Percentiles rank a stretch among this genome's conserved stretches.
Conservation (phyloP, 2,113 vertebrate genomes). For the Hyaena hyaena region DNA sequence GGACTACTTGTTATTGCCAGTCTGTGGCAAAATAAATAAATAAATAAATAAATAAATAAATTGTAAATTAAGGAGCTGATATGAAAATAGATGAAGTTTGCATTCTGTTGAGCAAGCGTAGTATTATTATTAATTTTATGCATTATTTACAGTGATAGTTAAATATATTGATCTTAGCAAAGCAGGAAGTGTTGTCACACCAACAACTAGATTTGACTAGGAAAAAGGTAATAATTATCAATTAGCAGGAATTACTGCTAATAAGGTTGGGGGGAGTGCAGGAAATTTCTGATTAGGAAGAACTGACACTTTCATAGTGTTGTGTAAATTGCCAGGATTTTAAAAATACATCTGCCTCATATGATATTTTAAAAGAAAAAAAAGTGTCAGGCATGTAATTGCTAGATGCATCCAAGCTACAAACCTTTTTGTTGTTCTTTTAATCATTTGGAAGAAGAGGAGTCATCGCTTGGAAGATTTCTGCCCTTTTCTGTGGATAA, state of each 20-base stretch:
- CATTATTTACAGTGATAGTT: constrained; percentile 77
- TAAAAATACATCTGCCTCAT: constrained; percentile 76
- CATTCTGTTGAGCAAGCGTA: not conserved
- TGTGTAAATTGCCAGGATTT: constrained; percentile 79
- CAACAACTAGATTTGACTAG: constrained; percentile 79
- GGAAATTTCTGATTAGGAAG: constrained; percentile 77
- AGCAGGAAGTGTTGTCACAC: constrained; percentile 78
- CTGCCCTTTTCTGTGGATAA: constrained; percentile 82
- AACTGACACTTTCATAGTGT: constrained; percentile 76
- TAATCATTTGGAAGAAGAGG: constrained; percentile 83
- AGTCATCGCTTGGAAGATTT: constrained; percentile 79
- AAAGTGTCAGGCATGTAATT: constrained; percentile 83
- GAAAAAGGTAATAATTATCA: constrained; percentile 86
- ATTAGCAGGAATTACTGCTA: constrained; percentile 83
- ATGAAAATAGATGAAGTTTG: constrained; percentile 41
- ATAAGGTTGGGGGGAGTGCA: constrained; percentile 73
- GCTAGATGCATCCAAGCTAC: constrained; percentile 80
- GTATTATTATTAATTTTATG: constrained; percentile 79
- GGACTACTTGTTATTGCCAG: constrained; percentile 31
- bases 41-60: not conserved
- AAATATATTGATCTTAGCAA: constrained; percentile 78
- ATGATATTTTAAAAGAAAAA: constrained; percentile 73
- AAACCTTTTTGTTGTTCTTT: constrained; percentile 85
- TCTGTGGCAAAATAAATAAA: not conserved
- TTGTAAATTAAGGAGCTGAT: not conserved